Evolutionary conservation across 1,140 invertebrate genomes (phyloP), one percentile per base, ranked within the genome.

Genomic region (Plectrocnemia conspersa): DNA sequence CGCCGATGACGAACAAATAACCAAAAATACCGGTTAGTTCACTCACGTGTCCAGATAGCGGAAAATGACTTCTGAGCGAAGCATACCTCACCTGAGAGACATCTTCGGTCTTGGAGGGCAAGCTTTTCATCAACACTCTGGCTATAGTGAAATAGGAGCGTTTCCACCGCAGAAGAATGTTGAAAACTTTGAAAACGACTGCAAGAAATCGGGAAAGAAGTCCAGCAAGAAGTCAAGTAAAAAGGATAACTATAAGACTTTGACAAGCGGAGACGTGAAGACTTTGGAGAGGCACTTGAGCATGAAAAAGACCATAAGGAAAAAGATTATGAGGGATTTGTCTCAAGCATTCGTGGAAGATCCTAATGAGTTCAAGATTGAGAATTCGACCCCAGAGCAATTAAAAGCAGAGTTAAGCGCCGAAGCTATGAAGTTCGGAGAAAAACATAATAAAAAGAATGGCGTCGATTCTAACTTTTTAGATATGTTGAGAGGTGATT

Each of bases 231-330:
- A 72, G 47, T 27, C 54, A 1, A 82, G 81, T 65, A 82, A 79
- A 65, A 81, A 80, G 61, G 80, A 83, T 36, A 80, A 82, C 62
- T 80, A 74, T 64, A 78, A 79, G 57, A 79, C 79, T 1, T 71
- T 82, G 54, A 77, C 77, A 6, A 84, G 83, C 58, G 81, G 78
- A 15, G 84, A 87, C 64, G 81, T 86, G 15, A 85, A 88, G 65
- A 86, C 87, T 7, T 68, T 90, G 32, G 88, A 90, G 64, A 75
- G 86, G 54, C 86, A 89, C 67, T 73, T 90, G 47, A 89, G 86
- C 57, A 90, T 90, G 88, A 90, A 90, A 73, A 90, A 90, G 67
- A 89, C 86, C 4, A 89, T 89, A 52, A 70, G 86, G 33, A 90
- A 89, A 69, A 89, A 89, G 71, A 89, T 90, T 62, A 90, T 89